Base-by-base conservation (phyloP, 2,797 vertebrate genomes). In the Garrulus glandarius region DNA sequence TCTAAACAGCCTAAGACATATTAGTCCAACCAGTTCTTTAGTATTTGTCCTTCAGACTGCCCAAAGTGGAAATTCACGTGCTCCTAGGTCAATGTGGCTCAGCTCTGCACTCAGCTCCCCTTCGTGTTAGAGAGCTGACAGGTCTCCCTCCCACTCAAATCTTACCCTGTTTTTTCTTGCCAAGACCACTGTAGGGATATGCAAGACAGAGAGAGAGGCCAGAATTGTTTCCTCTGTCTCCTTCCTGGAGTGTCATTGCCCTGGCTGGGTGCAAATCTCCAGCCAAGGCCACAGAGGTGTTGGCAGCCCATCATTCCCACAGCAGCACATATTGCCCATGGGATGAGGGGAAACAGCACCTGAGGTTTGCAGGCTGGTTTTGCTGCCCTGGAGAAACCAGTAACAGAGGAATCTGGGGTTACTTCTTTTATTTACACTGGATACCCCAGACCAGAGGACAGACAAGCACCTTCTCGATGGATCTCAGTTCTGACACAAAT, bases 101-200 rank as follows among this genome's bases (percentile, higher is more conserved):
- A 69, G 27, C 23, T 63, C 16, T 34, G 36, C 43, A 27, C 11
- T 37, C 23, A 44, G 19, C 29, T 76, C 8, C 10, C 27, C 12
- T 50, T 50, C 8, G 23, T 52, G 1, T 53, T 26, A n/a, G 10
- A 65, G 22, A 63, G 10, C 26, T 67, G 24, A 23, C 39, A 50
- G 15, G 5, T 67, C 26, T 10, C 5, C 14, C 8, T 6, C 3
- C 2, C 0, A 0, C 14, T 10, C 2, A 8, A 52, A 69, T 84
- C 24, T 34, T n/a, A 49, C 15, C 8, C 12, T 2, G 0, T 52
- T 70, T 80, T 63, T 88, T 88, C 41, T 83, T 72, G 24, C 44
- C 20, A 32, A 41, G n/a, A 34, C 6, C 36, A 21, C 14, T 53
- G 2, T 11, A 24, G 3, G 4, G 14, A 34, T 32, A 59, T 4